Base-by-base conservation (phyloP, 2,888 invertebrate genomes). In the Zaprionus obscuricornis region DNA sequence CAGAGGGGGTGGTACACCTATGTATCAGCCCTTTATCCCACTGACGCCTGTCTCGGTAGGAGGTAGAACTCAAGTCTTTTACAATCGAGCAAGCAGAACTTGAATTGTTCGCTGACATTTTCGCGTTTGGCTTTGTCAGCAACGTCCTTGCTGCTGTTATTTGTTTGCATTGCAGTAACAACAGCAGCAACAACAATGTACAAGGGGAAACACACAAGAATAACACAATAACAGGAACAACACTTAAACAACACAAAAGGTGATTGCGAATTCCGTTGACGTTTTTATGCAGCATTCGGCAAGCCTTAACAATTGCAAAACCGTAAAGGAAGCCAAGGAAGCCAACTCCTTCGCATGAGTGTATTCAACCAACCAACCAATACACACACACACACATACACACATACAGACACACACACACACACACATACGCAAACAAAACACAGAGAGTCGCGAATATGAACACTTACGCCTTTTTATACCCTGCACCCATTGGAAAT, bases 261-360 rank as follows among this genome's bases (percentile, higher is more conserved):
- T 81, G 85, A 85, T 81, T 81, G 84, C 76, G 85, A 81, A 81
- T 85, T 81, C 81, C 79, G 85, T 74, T 78, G 86, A 82, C 74
- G 68, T 74, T 69, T 70, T 71, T 75, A 64, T 71, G 77, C 75
- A 77, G 73, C 85, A 84, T 83, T 86, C 78, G 82, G 66, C 17
- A 51, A 82, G 73, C 62, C 62, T 63, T 49, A 78, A 85, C 73
- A 81, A 68, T 67, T 67, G 74, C 63, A 72, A 66, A 65, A 54
- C 62, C 67, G 56, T 62, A 66, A 67, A 64, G 49, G 27, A 31
- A 47, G 58, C 34, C 34, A 55, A 51, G 51, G 52, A 70, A 63
- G 56, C 58, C 77, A 74, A 69, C 77, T 74, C 85, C 72, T 77
- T 74, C 40, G 51, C 67, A 3, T 27, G 47, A 57, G 45, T 56